Evolutionary conservation across 2,797 vertebrate genomes (phyloP).

Genomic region (Sarcophilus harrisii): DNA sequence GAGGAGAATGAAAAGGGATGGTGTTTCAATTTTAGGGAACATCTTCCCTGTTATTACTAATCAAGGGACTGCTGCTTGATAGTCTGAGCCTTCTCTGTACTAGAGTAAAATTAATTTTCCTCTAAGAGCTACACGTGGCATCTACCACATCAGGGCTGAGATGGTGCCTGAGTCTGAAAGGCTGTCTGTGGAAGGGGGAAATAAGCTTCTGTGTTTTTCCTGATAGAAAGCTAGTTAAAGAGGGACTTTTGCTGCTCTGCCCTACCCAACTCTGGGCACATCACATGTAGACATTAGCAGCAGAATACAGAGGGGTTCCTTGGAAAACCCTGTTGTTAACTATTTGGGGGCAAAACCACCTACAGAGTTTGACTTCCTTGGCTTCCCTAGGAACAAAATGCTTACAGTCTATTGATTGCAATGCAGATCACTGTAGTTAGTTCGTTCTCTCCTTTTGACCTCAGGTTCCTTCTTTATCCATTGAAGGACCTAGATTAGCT

Average conservation of each 20-base stretch:
- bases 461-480: constrained; percentile 34
- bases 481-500: not conserved
- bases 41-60: not conserved
- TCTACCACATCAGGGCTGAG: constrained; percentile 5
- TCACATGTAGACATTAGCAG: not conserved
- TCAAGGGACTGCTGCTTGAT: not conserved
- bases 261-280: not conserved
- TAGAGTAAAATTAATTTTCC: not conserved
- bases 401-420: not conserved
- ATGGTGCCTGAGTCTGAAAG: constrained; percentile 21
- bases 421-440: not conserved
- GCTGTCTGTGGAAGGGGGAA: not conserved
- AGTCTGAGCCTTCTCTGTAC: not conserved
- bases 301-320: not conserved
- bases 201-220: constrained; percentile 16
- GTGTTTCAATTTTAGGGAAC: not conserved
- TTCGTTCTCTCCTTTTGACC: constrained; percentile 27
- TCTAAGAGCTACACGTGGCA: not conserved
- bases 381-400: not conserved
- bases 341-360: not conserved
- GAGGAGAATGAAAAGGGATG: not conserved
- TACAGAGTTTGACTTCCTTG: not conserved
- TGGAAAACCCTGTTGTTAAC: not conserved
- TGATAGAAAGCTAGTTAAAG: constrained; percentile 29
- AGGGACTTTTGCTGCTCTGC: not conserved